Percentiles rank a stretch among this genome's conserved stretches.
phyloP scores from a whole-genome alignment of 2,888 invertebrate species.

The Cataglyphis cursor region DNA sequence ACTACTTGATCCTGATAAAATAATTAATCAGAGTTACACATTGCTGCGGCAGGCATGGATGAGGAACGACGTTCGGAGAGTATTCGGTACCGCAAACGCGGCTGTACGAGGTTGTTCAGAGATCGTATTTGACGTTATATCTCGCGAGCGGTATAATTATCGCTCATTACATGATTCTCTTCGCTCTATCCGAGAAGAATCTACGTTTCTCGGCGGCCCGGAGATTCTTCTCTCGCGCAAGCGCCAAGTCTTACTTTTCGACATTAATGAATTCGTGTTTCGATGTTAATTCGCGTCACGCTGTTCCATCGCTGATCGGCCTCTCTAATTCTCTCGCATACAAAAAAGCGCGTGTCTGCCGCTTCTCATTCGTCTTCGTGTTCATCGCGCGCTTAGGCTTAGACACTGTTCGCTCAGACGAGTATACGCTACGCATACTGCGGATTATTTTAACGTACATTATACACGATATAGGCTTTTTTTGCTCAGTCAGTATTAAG shows the following conservation, averaged over 20 bases:
- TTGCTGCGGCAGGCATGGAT: not conserved
- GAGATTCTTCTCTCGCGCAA: not conserved
- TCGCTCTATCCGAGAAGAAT: not conserved
- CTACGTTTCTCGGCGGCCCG: not conserved
- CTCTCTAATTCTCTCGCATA: conserved; percentile 4
- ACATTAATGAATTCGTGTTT: conserved; percentile 38
- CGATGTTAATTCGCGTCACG: conserved; percentile 28
- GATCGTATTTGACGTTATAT: conserved; percentile 1
- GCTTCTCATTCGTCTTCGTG: not conserved
- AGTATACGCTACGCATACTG: conserved; percentile 38
- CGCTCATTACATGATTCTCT: not conserved
- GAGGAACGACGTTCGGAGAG: not conserved
- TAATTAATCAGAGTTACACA: conserved; percentile 10
- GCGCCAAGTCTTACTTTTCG: conserved; percentile 7
- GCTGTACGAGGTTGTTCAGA: not conserved
- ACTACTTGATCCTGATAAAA: conserved; percentile 2
- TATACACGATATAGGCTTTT: conserved; percentile 70
- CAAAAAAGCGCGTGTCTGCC: conserved; percentile 4
- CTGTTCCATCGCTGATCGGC: conserved; percentile 18
- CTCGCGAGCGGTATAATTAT: not conserved
- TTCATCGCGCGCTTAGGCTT: not conserved
- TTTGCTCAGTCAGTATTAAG: conserved; percentile 73
- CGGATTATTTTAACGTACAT: conserved; percentile 46
- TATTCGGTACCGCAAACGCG: conserved; percentile 5
- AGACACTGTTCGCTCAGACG: conserved; percentile 20